These are phyloP conservation scores for Allacma fusca DNA, from an alignment of 2,888 invertebrate species.

Conservation along the genomic window DNA sequence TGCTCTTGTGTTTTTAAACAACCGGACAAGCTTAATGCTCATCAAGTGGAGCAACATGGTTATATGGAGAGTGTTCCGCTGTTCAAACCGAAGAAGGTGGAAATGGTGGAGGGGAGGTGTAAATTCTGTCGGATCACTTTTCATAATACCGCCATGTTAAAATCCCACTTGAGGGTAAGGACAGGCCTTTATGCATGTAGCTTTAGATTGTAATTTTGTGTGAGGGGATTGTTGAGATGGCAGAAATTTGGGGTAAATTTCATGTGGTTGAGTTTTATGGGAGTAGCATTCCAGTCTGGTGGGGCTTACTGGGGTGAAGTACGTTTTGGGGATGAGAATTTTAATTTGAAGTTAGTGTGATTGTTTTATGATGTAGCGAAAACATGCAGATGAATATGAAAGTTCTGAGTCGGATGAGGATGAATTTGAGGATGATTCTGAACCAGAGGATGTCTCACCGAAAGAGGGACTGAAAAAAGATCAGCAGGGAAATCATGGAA, in stretches of 20 bases:
- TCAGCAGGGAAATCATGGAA: background rate
- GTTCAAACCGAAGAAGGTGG: background rate
- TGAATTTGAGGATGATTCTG: conserved; percentile 7
- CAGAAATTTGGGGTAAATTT: no score
- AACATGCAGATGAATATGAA: conserved; percentile 27
- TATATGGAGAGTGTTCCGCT: conserved; percentile 2
- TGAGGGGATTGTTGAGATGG: no score
- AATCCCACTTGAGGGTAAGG: conserved; percentile 37
- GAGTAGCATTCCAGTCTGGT: no score
- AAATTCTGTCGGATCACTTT: conserved; percentile 32
- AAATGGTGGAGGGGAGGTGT: conserved; percentile 17
- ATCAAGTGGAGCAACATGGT: conserved; percentile 29
- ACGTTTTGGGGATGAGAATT: no score
- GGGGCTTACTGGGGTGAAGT: no score
- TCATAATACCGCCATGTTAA: conserved; percentile 25
- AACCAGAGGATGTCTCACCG: background rate
- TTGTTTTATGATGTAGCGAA: background rate
- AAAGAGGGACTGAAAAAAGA: no score
- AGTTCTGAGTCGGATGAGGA: conserved; percentile 11
- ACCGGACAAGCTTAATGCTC: conserved; percentile 24
- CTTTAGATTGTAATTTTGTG: no score
- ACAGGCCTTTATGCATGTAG: no score
- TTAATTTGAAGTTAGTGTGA: background rate
- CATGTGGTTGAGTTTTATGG: no score
- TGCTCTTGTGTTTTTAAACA: conserved; percentile 33